Conservation (phyloP, 2,113 vertebrate species). For the Eulacestoma nigropectus region DNA sequence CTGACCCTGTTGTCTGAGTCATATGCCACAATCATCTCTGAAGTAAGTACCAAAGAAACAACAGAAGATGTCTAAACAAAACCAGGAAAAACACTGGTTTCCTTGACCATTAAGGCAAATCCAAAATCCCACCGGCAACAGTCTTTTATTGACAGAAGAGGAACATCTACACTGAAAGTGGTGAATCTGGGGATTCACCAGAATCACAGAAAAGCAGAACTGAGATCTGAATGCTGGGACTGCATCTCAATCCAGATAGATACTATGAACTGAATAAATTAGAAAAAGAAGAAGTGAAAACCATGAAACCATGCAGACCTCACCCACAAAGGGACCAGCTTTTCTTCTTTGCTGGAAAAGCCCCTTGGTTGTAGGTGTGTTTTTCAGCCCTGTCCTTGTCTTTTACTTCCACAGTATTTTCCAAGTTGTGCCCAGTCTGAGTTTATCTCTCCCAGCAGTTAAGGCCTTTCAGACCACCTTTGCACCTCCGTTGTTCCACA, state of each 20-base stretch:
- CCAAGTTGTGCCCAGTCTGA: accelerated
- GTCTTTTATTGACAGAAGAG: background rate
- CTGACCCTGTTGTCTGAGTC: background rate
- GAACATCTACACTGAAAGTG: background rate
- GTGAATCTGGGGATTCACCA: background rate
- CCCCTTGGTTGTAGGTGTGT: background rate
- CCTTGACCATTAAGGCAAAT: background rate
- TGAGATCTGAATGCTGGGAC: background rate
- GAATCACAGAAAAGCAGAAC: background rate
- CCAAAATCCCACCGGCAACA: background rate
- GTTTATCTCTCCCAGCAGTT: background rate
- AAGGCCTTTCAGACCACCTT: background rate
- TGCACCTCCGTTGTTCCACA: background rate
- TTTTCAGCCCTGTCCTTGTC: background rate
- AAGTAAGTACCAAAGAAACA: background rate
- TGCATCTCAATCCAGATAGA: background rate
- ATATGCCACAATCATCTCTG: background rate
- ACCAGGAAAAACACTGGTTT: background rate
- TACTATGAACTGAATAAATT: background rate
- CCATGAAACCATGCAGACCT: background rate
- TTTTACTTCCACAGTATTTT: background rate
- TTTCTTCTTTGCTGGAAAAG: background rate
- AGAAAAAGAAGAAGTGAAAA: background rate
- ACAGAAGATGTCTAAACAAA: background rate
- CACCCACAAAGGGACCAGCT: background rate